Evolutionary conservation across 2,113 vertebrate genomes (phyloP), one percentile per base, ranked within the genome.

Genomic region (Illadopsis cleaveri): DNA sequence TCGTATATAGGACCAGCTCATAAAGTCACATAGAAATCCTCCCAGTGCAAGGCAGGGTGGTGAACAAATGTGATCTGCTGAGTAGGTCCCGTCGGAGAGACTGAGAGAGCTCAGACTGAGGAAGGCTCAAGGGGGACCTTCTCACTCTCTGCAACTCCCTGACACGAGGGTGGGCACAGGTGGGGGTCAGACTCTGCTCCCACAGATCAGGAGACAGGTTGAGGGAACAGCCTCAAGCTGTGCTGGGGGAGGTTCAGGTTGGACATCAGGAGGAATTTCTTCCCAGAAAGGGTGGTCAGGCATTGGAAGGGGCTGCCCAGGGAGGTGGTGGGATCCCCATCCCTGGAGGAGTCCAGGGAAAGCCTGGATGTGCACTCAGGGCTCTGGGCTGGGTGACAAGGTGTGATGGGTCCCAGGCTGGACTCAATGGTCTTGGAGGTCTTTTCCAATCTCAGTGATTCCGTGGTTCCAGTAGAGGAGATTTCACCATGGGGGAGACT

Each of bases 31-130:
- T 42, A 40, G 71, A 62, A 79, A n/a, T 70, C 13, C 30, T 91
- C 23, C 21, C 12, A 12, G 10, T 53, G 14, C 0, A 0, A 15
- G 58, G 21, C 16, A 17, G 53, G 10, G 19, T 8, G 6, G 8
- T 83, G n/a, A 45, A 35, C n/a, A 69, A 48, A 50, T 12, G 9
- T 11, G 10, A 15, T 56, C 22, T 38, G 0, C 69, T 9, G 53
- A 37, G 21, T 16, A 45, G 28, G 11, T 57, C 22, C 37, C 57
- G 0, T 23, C 33, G 23, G 35, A 73, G 15, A 8, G 21, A 20
- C 78, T 60, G 53, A 54, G 28, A 27, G 47, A 40, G 18, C 18
- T 89, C 51, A 66, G 15, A 19, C 37, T 75, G 69, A 53, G 40
- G 53, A 40, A 82, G 40, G 31, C 5, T 69, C 27, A 33, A 17